Evolutionary conservation across 1,140 invertebrate genomes (phyloP).

Genomic region (Drosophila busckii): DNA sequence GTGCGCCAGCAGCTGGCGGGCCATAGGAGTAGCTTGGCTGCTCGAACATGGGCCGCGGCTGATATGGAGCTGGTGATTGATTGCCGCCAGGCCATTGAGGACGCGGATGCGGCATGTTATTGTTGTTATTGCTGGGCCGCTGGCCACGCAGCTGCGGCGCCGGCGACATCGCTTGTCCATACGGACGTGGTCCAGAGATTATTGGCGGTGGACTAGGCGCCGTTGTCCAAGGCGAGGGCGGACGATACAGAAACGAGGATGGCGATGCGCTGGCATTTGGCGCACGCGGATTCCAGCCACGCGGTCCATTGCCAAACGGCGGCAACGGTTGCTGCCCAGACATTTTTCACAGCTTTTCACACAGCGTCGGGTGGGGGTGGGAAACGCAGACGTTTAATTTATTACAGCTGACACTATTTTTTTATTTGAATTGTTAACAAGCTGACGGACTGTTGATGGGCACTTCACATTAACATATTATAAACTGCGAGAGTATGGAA

Average conservation of each 20-base stretch:
- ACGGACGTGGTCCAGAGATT: slow-evolving; percentile 80
- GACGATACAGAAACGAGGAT: slow-evolving; percentile 82
- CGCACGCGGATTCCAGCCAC: slow-evolving; percentile 78
- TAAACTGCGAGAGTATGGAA: slow-evolving; percentile 36
- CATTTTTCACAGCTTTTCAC: slow-evolving; percentile 74
- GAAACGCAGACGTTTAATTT: slow-evolving; percentile 8
- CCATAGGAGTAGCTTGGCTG: slow-evolving; percentile 24
- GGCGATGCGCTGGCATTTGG: slow-evolving; percentile 74
- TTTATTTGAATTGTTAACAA: slow-evolving; percentile 10
- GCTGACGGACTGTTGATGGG: slow-evolving; percentile 27
- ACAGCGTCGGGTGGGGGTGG: neutral
- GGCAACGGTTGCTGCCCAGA: slow-evolving; percentile 81
- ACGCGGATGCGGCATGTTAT: slow-evolving; percentile 81
- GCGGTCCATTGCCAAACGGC: slow-evolving; percentile 80
- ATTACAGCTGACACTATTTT: slow-evolving; percentile 19
- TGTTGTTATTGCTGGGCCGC: slow-evolving; percentile 58
- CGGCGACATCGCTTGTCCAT: slow-evolving; percentile 81
- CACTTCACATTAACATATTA: slow-evolving; percentile 66
- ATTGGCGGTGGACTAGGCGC: slow-evolving; percentile 81
- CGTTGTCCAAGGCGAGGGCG: slow-evolving; percentile 82
- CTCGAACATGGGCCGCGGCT: slow-evolving; percentile 34
- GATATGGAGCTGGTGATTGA: slow-evolving; percentile 72
- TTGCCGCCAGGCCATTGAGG: slow-evolving; percentile 82
- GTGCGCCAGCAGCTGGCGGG: slow-evolving; percentile 33
- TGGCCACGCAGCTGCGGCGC: slow-evolving; percentile 78